A percentile compares a stretch with the other conserved stretches of the same genome.
Conservation (phyloP, 2,888 invertebrate species). For the Bellardia pandia region DNA sequence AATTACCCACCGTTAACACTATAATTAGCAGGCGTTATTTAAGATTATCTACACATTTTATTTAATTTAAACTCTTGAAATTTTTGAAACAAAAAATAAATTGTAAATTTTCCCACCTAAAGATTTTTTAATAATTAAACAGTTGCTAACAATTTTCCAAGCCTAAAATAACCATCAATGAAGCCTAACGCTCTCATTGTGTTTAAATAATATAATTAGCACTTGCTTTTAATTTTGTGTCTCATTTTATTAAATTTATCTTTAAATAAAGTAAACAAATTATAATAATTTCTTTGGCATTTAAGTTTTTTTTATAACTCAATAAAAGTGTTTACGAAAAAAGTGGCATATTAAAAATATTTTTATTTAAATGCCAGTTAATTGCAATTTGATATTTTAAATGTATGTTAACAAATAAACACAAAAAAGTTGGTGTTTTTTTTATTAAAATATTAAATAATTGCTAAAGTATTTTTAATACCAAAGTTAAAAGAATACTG, state of each 20-base stretch:
- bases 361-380: slow-evolving; percentile 17
- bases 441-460: not conserved
- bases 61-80: not conserved
- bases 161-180: not conserved
- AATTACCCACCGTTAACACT: not conserved
- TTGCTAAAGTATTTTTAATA: not conserved
- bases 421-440: not conserved
- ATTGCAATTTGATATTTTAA: slow-evolving; percentile 42
- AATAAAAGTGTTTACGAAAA: slow-evolving; percentile 12
- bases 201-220: not conserved
- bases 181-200: slow-evolving; percentile 13
- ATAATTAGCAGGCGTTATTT: not conserved
- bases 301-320: slow-evolving; percentile 10
- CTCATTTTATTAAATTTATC: not conserved
- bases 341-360: slow-evolving; percentile 16
- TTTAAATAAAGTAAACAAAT: not conserved
- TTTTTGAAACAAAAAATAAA: not conserved
- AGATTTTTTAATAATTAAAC: not conserved
- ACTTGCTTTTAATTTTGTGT: not conserved
- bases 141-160: too few relatives aligned
- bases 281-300: slow-evolving; percentile 9
- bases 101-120: too few relatives aligned
- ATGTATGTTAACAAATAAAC: not conserved
- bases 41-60: not conserved
- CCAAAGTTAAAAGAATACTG: slow-evolving; percentile 2